A percentile compares a stretch with the other conserved stretches of the same genome.
Conservation (phyloP, 1,140 invertebrate genomes). For the Penaeus vannamei region DNA sequence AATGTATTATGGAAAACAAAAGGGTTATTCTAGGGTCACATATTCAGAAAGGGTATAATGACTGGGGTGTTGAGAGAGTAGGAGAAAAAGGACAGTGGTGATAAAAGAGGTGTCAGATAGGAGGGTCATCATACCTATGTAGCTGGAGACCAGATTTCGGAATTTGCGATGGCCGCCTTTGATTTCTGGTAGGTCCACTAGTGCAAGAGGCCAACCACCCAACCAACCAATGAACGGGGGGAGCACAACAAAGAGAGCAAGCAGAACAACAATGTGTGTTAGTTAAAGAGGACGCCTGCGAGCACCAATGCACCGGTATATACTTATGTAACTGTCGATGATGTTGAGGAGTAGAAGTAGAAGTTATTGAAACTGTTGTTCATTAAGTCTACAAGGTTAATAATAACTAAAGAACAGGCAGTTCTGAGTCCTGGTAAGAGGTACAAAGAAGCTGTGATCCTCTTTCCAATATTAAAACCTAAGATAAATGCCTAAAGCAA, state of each 20-base stretch:
- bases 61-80: constrained; percentile 33
- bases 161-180: constrained; percentile 98
- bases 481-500: too few relatives aligned
- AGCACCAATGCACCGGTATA: constrained; percentile 23
- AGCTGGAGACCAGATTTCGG: constrained; percentile 96
- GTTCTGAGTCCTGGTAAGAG: constrained; percentile 32
- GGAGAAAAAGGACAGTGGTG: constrained; percentile 29
- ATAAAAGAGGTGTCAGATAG: constrained; percentile 68
- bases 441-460: constrained; percentile 25
- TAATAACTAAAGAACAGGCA: constrained; percentile 26
- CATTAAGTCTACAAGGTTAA: constrained; percentile 27
- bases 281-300: constrained; percentile 44
- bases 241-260: constrained; percentile 67
- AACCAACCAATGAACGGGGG: constrained; percentile 65
- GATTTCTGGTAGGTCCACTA: constrained; percentile 77
- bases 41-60: constrained; percentile 8
- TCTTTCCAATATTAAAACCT: constrained; percentile 23
- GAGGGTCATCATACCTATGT: constrained; percentile 86
- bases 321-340: constrained; percentile 21
- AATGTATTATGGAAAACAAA: too few relatives aligned
- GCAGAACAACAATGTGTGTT: constrained; percentile 61
- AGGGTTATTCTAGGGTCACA: too few relatives aligned
- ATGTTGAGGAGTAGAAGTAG: too few relatives aligned
- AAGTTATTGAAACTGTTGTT: constrained; percentile 1
- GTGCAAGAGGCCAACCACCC: constrained; percentile 63